Base-by-base conservation (phyloP, 2,113 vertebrate genomes). In the Amia ocellicauda region DNA sequence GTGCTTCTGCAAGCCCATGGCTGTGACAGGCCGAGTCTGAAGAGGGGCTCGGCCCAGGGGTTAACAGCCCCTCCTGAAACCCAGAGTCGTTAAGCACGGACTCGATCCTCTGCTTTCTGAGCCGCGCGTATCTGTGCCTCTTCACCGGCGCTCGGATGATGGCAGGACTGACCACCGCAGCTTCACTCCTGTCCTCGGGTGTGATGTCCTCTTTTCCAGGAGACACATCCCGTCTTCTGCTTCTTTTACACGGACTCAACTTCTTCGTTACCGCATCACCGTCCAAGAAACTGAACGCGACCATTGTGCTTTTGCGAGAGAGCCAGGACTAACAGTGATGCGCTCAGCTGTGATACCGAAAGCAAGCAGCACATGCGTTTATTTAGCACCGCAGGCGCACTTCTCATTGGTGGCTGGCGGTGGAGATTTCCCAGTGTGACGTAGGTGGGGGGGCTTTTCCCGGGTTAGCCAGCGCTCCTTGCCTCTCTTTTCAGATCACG, bases 21-120 rank as follows among this genome's bases (percentile, higher is more conserved):
- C 62, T 67, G 20, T 16, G 58, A 0, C 36, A 23, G 3, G 51
- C 64, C 23, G 29, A 26, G 26, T 22, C 66, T 0, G 68, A 26
- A 3, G 63, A 62, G 0, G 67, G 68, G 55, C 22, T 31, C 7
- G 69, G 67, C 2, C 75, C 70, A 41, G 74, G 72, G 11, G 79
- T 79, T 58, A 78, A 76, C 19, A 88, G 75, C 23, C 91, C 81
- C 26, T 91, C 91, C 51, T 90, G 84, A 17, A 93, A 89, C 0
- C 91, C 92, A 0, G 92, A 93, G 72, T 92, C 90, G 29, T 78
- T 81, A 19, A 85, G 23, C 28, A 60, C 76, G 29, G 75, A 72
- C 54, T 78, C 80, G 36, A 88, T 79, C 5, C 68, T 85, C 71
- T 89, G 84, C 62, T 90, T 88, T 58, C 86, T 83, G 61, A 80